Base-by-base conservation (phyloP, 2,113 vertebrate genomes). In the Parus major region DNA sequence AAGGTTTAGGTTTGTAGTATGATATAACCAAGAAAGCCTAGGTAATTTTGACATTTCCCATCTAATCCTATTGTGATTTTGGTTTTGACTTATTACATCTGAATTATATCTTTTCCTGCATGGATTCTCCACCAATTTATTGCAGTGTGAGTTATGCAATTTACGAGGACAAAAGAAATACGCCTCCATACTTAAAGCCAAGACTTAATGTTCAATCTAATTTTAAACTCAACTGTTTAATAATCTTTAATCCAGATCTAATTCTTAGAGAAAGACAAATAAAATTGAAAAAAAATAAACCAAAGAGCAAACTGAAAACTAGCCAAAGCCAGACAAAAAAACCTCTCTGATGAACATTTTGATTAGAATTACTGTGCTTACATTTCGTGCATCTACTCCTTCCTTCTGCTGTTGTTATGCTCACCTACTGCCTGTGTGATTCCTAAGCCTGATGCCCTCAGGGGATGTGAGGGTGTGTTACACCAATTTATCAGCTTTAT, bases 321-420 rank as follows among this genome's bases (percentile, higher is more conserved):
- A 59, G 15, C 1, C 14, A 66, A 59, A 85, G 5, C 14, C 36
- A 61, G 28, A 25, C 1, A 68, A 68, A 68, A 72, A 76, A 56
- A 0, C 0, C 4, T 55, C 24, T 69, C 23, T 57, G 10, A 59
- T 10, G 20, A 29, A 47, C 0, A 5, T 47, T 47, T 29, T 56
- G 5, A 4, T 70, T n/a, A 35, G 18, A 69, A 61, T 8, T n/a
- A 2, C 9, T 49, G 11, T 66, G 31, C 8, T 56, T 33, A 29
- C 2, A 13, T 35, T 66, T 65, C 1, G 0, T 39, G 27, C 17
- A 65, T 29, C 12, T 57, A 23, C 18, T 25, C 15, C 44, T 65
- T 66, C 29, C 39, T 94, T 66, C 29, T 91, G 24, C 12, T 52
- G 15, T 22, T 69, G 27, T 29, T 46, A 17, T 25, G 8, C 6